Percentiles rank a stretch among this genome's conserved stretches.
Evolutionary conservation across 2,797 vertebrate genomes (phyloP).

Genomic region (Enteromius trimaculatus): DNA sequence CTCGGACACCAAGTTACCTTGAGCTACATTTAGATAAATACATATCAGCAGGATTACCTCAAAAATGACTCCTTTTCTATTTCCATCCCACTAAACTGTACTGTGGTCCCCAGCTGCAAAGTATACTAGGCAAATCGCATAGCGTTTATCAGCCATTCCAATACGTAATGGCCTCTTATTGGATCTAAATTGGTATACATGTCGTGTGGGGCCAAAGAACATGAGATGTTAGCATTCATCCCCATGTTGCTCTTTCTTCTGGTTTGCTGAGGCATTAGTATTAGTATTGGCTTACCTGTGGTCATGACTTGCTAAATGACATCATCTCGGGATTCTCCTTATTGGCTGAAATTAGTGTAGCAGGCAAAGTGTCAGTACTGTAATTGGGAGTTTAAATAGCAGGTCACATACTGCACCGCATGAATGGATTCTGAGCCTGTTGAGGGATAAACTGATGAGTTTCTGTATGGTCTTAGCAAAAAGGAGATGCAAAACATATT

Average conservation of each 20-base stretch:
- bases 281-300: slow-evolving; percentile 14
- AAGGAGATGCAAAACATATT: background rate
- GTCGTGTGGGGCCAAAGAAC: slow-evolving; percentile 34
- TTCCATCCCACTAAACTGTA: background rate
- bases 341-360: slow-evolving; percentile 42
- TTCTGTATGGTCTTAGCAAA: background rate
- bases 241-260: slow-evolving; percentile 28
- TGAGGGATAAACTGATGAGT: slow-evolving; percentile 8
- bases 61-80: background rate
- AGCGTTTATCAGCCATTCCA: slow-evolving; percentile 4
- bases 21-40: slow-evolving; percentile 21
- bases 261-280: slow-evolving; percentile 30
- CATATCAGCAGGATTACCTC: background rate
- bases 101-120: slow-evolving; percentile 3
- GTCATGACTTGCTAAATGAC: slow-evolving; percentile 28
- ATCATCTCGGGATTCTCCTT: slow-evolving; percentile 36
- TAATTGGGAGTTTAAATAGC: slow-evolving; percentile 51
- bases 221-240: slow-evolving; percentile 39
- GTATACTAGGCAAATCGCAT: slow-evolving; percentile 6
- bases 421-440: slow-evolving; percentile 34
- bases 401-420: slow-evolving; percentile 44
- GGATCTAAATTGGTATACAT: slow-evolving; percentile 12
- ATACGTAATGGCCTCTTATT: background rate
- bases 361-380: slow-evolving; percentile 41
- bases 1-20: slow-evolving; percentile 5